These are phyloP conservation scores for Girardinichthys multiradiatus DNA, from an alignment of 2,113 vertebrate species.

Conservation along the genomic window DNA sequence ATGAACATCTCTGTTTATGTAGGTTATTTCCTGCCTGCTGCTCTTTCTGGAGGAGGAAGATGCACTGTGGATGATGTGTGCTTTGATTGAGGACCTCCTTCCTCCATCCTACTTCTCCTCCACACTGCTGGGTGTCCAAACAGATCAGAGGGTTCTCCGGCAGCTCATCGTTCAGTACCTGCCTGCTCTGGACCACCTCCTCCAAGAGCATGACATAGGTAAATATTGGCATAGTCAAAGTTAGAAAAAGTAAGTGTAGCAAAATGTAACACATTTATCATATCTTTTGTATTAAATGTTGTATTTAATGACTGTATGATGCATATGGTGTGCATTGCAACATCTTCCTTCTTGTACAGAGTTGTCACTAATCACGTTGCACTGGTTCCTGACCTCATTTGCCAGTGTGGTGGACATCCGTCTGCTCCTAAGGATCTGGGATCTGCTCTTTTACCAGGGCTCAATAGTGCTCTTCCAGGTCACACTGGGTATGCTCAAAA, in stretches of 20 bases:
- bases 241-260: too few species aligned
- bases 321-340: not conserved
- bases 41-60: slow-evolving; percentile 98
- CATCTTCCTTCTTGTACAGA: slow-evolving; percentile 73
- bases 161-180: slow-evolving; percentile 96
- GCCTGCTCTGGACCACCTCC: slow-evolving; percentile 89
- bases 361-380: slow-evolving; percentile 95
- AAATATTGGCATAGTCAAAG: slow-evolving; percentile 19
- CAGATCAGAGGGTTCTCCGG: slow-evolving; percentile 94
- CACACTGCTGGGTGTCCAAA: slow-evolving; percentile 94
- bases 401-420: slow-evolving; percentile 96
- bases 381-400: slow-evolving; percentile 99
- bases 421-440: slow-evolving; percentile 94
- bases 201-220: slow-evolving; percentile 98
- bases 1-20: not conserved
- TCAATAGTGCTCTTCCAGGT: slow-evolving; percentile 95
- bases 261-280: not conserved
- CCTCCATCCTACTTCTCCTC: slow-evolving; percentile 98
- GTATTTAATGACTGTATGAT: not conserved
- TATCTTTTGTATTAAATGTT: not conserved
- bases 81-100: slow-evolving; percentile 93
- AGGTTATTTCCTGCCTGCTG: slow-evolving; percentile 95
- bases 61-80: slow-evolving; percentile 97
- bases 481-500: slow-evolving; percentile 96
- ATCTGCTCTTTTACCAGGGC: slow-evolving; percentile 95